Base-by-base conservation (phyloP, 2,113 vertebrate species). In the Leucoraja erinaceus region DNA sequence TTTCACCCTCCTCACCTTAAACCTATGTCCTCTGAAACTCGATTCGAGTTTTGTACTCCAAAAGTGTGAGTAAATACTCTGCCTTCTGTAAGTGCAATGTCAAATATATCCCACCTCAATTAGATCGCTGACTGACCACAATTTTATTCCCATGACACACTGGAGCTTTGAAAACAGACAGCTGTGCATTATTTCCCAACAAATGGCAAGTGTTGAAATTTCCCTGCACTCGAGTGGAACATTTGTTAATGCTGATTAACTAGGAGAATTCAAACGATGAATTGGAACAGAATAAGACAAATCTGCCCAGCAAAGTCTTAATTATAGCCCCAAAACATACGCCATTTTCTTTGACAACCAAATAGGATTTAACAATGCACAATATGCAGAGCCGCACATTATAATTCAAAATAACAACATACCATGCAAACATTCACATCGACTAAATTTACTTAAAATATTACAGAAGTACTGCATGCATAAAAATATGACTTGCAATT, bases 81-180 rank as follows among this genome's bases (percentile, higher is more conserved):
- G 28, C 12, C n/a, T 88, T 63, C 59, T 66, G 14, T 1, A 86
- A 88, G 14, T 31, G 28, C 9, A n/a, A 63, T 61, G 31, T 63
- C 28, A 88, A 63, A 63, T 88, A 18, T 66, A 88, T 88, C 61
- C 59, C 3, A 59, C 31, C 61, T 88, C 5, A n/a, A 88, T 88
- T 63, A 63, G 59, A 63, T 88, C 14, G 1, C 56, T 88, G 11
- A 16, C 38, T 54, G 78, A 81, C 83, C 83, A 88, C 11, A 88
- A 63, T 66, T 14, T 63, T 59, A 66, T 88, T 66, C 83, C 28
- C 28, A 88, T 4, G 14, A 88, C 16, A 11, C 83, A 63, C 0
- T n/a, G 31, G 28, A 28, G 61, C 56, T 88, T 88, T 88, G 59
- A 88, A 88, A 88, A 66, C 83, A 88, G 61, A 63, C 59, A 88